Evolutionary conservation across 2,113 vertebrate species (phyloP).

Genomic region (Calidris pygmaea): DNA sequence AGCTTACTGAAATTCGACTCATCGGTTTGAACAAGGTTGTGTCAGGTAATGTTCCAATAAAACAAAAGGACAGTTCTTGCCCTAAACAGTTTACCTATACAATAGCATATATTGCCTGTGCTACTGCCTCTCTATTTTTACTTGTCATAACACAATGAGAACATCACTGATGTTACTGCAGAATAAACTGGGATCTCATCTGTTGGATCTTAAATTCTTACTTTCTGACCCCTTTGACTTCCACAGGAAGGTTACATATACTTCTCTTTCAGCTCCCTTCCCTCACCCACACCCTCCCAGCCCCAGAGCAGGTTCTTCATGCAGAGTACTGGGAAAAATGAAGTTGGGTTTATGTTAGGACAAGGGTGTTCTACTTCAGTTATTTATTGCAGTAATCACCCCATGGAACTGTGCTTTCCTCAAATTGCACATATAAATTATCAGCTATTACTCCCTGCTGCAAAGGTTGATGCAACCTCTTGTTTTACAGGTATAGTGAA

Average conservation of each 20-base stretch:
- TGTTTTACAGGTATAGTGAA: constrained; percentile 44
- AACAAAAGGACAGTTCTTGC: constrained; percentile 49
- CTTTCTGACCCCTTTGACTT: background rate
- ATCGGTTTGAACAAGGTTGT: constrained; percentile 20
- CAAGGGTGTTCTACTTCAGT: constrained; percentile 50
- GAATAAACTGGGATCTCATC: background rate
- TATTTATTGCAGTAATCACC: constrained; percentile 64
- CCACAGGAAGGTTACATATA: background rate
- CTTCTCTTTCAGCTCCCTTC: background rate
- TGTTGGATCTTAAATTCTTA: background rate
- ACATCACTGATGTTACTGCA: background rate
- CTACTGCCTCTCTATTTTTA: constrained; percentile 18
- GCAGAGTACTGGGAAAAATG: background rate
- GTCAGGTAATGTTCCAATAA: constrained; percentile 54
- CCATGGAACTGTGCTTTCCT: constrained; percentile 38
- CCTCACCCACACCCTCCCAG: background rate
- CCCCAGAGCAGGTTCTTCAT: background rate
- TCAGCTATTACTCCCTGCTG: constrained; percentile 31
- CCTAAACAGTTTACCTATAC: constrained; percentile 44
- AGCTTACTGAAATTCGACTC: constrained; percentile 3
- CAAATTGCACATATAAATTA: constrained; percentile 52
- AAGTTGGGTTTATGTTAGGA: constrained; percentile 50
- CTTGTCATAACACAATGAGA: background rate
- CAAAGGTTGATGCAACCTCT: constrained; percentile 65
- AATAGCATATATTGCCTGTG: constrained; percentile 14